A percentile compares a stretch with the other conserved stretches of the same genome.
Conservation (phyloP, 2,888 invertebrate species). For the Pterostichus madidus region DNA sequence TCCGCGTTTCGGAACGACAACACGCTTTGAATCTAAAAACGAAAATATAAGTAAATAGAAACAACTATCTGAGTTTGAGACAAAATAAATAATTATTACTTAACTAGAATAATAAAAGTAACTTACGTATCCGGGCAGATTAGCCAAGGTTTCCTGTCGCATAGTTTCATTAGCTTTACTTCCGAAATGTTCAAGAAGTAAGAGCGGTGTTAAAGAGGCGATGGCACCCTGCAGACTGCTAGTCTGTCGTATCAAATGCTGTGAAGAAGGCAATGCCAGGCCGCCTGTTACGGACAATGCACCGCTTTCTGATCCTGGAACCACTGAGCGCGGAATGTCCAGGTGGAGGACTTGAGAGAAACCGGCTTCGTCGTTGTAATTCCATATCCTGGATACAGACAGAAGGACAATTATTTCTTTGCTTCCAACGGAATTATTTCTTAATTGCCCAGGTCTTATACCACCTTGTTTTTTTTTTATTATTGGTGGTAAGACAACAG, state of each 20-base stretch:
- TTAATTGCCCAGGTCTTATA: too few species aligned
- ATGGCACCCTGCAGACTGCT: constrained; percentile 78
- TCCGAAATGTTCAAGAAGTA: constrained; percentile 79
- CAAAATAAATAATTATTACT: background rate
- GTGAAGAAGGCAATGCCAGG: constrained; percentile 79
- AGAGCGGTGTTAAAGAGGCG: constrained; percentile 80
- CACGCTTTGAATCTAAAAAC: constrained; percentile 81
- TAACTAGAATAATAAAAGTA: too few species aligned
- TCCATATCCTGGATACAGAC: constrained; percentile 80
- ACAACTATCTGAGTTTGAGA: background rate
- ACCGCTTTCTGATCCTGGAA: constrained; percentile 83
- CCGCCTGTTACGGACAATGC: constrained; percentile 82
- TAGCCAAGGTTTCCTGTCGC: constrained; percentile 78
- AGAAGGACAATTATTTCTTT: background rate
- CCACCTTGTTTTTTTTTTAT: too few species aligned
- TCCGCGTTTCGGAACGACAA: constrained; percentile 83
- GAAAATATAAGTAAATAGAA: background rate
- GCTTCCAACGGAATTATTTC: too few species aligned
- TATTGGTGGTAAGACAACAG: too few species aligned
- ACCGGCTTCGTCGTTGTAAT: constrained; percentile 85
- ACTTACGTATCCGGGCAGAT: constrained; percentile 80
- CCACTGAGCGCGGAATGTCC: constrained; percentile 82
- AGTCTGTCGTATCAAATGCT: constrained; percentile 70
- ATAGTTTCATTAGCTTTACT: constrained; percentile 78
- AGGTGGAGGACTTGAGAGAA: constrained; percentile 85